These are phyloP conservation scores for Endotricha flammealis DNA, from an alignment of 2,888 invertebrate species.

Conservation along the genomic window DNA sequence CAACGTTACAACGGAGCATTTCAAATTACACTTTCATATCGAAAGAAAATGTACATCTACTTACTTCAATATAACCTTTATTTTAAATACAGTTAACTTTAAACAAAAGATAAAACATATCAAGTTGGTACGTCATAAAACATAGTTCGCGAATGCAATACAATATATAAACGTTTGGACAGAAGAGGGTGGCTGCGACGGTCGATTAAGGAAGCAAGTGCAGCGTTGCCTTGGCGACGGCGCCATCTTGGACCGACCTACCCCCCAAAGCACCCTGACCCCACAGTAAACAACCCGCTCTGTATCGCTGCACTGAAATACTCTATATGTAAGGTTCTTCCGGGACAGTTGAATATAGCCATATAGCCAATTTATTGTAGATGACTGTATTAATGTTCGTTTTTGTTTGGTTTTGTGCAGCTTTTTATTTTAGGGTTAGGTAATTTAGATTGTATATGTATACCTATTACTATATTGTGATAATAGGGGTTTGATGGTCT, in stretches of 20 bases:
- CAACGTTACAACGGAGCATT: too few relatives aligned
- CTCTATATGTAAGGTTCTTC: conserved; percentile 70
- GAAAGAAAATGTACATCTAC: too few relatives aligned
- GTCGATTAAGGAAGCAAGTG: conserved; percentile 78
- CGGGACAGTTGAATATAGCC: conserved; percentile 45
- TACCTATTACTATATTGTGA: too few relatives aligned
- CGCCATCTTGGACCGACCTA: conserved; percentile 68
- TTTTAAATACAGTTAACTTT: too few relatives aligned
- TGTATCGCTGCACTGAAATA: conserved; percentile 76
- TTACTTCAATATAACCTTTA: too few relatives aligned
- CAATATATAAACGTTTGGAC: conserved; percentile 65
- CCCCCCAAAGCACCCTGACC: conserved; percentile 31
- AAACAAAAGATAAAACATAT: conserved; percentile 14
- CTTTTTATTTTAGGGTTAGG: too few relatives aligned
- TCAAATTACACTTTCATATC: too few relatives aligned
- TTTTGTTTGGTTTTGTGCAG: conserved; percentile 24
- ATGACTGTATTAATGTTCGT: conserved; percentile 42
- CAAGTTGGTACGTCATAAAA: conserved; percentile 37
- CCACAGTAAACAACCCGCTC: conserved; percentile 68
- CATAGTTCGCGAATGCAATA: conserved; percentile 61
- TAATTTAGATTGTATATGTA: too few relatives aligned
- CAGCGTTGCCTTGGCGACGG: conserved; percentile 73
- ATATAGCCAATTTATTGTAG: conserved; percentile 58
- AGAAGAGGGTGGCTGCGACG: conserved; percentile 60
- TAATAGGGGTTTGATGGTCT: too few relatives aligned